phyloP scores from a whole-genome alignment of 2,888 invertebrate genomes.

The Argyresthia goedartella region DNA sequence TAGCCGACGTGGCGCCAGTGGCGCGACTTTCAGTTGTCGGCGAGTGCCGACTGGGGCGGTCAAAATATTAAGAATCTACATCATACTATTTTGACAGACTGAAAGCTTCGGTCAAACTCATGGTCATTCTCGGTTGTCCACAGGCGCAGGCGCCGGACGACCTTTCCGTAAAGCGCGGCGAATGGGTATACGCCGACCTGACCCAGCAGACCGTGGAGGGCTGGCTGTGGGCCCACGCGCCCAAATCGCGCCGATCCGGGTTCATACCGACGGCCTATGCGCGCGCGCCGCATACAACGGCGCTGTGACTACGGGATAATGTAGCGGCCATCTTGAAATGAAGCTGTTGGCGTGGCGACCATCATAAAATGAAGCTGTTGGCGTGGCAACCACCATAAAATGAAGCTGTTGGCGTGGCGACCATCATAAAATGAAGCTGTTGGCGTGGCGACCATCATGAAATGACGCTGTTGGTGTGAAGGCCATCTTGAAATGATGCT shows the following conservation, averaged over 20 bases:
- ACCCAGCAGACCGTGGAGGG: slow-evolving; percentile 95
- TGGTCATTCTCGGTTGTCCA: neutral
- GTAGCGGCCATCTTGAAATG: neutral
- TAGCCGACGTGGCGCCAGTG: no score
- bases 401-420: no score
- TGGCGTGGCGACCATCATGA: no score
- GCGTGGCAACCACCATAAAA: no score
- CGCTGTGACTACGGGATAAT: neutral
- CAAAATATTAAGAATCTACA: no score
- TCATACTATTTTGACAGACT: neutral
- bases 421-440: no score
- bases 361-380: no score
- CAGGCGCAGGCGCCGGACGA: slow-evolving; percentile 94
- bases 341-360: no score
- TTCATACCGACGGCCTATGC: slow-evolving; percentile 97
- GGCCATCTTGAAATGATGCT: no score
- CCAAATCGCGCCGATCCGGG: slow-evolving; percentile 91
- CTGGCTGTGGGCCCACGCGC: slow-evolving; percentile 96
- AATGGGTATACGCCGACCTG: slow-evolving; percentile 96
- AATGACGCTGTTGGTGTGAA: no score
- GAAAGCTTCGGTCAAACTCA: neutral
- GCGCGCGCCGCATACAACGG: slow-evolving; percentile 88
- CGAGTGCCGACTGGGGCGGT: no score
- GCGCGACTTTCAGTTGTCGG: no score
- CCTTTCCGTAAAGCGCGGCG: slow-evolving; percentile 89